phyloP scores from a whole-genome alignment of 1,140 invertebrate species.

The Lordiphosa mommai region DNA sequence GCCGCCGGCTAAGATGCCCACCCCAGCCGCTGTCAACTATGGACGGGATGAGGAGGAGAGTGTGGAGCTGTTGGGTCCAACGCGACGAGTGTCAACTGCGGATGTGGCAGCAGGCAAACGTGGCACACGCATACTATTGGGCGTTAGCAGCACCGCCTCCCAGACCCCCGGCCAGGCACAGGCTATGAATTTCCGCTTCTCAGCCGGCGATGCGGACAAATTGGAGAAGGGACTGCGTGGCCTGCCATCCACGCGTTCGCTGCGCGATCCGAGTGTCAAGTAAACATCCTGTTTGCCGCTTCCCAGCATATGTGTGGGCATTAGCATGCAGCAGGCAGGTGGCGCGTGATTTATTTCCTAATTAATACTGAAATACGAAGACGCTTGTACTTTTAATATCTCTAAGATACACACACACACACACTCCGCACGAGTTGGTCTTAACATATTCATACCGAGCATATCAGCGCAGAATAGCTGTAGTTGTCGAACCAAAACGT shows the following conservation, averaged over 20 bases:
- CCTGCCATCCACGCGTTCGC: constrained; percentile 65
- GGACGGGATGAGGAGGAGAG: constrained; percentile 56
- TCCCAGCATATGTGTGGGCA: too few relatives aligned
- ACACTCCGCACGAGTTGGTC: constrained; percentile 15
- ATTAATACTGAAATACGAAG: constrained; percentile 77
- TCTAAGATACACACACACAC: constrained; percentile 47
- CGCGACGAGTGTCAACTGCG: constrained; percentile 11
- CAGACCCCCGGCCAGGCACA: constrained; percentile 36
- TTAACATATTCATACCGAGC: constrained; percentile 17
- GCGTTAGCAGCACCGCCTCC: constrained; percentile 19
- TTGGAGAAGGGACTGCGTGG: constrained; percentile 73
- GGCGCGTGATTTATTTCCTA: constrained; percentile 68
- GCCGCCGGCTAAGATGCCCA: constrained; percentile 53
- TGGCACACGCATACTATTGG: constrained; percentile 35
- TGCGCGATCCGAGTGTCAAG: constrained; percentile 64
- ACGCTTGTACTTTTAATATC: constrained; percentile 76
- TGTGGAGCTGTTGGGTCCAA: constrained; percentile 54
- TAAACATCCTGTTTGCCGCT: constrained; percentile 26
- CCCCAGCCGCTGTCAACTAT: constrained; percentile 16
- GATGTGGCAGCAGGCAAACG: neutral
- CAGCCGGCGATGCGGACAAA: constrained; percentile 78
- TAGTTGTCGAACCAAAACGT: too few relatives aligned
- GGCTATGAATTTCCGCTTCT: constrained; percentile 71
- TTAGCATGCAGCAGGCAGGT: neutral
- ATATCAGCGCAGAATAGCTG: constrained; percentile 51